These are phyloP conservation scores for Aphodius sticticus DNA, from an alignment of 2,888 invertebrate species.

Conservation along the genomic window DNA sequence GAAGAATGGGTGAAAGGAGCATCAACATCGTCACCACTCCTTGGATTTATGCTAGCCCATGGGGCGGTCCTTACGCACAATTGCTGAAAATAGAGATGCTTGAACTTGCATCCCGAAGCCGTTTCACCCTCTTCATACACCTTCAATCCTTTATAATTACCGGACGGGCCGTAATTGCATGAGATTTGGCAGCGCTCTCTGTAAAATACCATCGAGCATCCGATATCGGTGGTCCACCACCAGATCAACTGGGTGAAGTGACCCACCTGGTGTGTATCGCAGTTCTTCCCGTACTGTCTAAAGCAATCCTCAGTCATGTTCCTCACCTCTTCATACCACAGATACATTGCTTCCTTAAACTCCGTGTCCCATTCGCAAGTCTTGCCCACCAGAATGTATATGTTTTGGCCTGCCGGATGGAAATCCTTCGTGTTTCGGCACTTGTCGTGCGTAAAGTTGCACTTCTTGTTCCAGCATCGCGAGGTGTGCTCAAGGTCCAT, in stretches of 20 bases:
- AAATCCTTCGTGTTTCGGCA: conserved; percentile 29
- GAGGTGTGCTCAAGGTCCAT: conserved; percentile 25
- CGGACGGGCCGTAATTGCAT: conserved; percentile 17
- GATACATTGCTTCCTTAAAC: conserved; percentile 25
- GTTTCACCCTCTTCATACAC: conserved; percentile 10
- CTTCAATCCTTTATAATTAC: neutral
- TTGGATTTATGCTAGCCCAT: neutral
- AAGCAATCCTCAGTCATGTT: conserved; percentile 9
- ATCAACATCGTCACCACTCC: neutral
- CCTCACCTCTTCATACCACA: conserved; percentile 29
- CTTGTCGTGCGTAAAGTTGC: conserved; percentile 22
- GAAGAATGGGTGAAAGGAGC: neutral
- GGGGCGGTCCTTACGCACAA: neutral
- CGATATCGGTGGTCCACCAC: conserved; percentile 27
- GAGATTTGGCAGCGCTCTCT: neutral
- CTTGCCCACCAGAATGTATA: conserved; percentile 16
- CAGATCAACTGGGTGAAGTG: conserved; percentile 26
- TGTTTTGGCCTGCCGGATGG: conserved; percentile 30
- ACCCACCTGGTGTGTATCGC: neutral
- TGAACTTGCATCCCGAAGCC: neutral
- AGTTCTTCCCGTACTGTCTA: neutral
- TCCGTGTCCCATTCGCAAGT: conserved; percentile 7
- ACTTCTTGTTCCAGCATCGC: conserved; percentile 28
- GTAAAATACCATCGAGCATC: conserved; percentile 18
- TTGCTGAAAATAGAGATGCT: neutral